These are phyloP conservation scores for Galbula dea DNA, from an alignment of 2,113 vertebrate species.

Conservation along the genomic window DNA sequence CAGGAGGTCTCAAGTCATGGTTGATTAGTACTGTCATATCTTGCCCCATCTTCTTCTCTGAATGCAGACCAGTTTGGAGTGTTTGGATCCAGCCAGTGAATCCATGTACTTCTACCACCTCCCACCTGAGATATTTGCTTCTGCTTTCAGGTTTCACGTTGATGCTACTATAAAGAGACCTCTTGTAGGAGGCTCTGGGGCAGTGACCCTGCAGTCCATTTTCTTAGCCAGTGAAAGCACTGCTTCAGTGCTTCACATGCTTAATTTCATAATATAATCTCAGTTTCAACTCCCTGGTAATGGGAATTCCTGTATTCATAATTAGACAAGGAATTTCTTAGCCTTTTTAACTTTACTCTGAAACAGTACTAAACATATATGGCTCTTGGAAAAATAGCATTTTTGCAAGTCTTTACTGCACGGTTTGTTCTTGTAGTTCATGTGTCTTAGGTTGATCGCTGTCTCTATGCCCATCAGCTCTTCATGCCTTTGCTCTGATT, in stretches of 20 bases:
- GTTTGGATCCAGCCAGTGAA: background rate
- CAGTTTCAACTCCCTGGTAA: background rate
- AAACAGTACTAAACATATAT: background rate
- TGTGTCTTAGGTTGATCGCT: background rate
- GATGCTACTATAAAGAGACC: background rate
- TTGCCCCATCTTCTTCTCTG: background rate
- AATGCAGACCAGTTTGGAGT: background rate
- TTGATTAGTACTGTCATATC: background rate
- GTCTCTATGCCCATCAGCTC: background rate
- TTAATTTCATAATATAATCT: background rate
- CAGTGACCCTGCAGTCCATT: background rate
- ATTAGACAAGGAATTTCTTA: background rate
- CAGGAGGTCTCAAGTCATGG: background rate
- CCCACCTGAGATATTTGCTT: background rate
- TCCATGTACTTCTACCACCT: background rate
- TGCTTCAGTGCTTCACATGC: background rate
- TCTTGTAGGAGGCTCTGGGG: background rate
- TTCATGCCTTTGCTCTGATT: background rate
- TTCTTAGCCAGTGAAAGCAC: background rate
- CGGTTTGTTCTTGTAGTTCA: background rate
- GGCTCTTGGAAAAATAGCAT: background rate
- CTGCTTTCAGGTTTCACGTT: background rate
- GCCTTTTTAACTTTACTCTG: background rate
- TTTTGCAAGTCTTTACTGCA: background rate
- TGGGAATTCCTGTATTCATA: background rate